These are phyloP conservation scores for Neoascia interrupta DNA, from an alignment of 2,888 invertebrate species.

Conservation along the genomic window DNA sequence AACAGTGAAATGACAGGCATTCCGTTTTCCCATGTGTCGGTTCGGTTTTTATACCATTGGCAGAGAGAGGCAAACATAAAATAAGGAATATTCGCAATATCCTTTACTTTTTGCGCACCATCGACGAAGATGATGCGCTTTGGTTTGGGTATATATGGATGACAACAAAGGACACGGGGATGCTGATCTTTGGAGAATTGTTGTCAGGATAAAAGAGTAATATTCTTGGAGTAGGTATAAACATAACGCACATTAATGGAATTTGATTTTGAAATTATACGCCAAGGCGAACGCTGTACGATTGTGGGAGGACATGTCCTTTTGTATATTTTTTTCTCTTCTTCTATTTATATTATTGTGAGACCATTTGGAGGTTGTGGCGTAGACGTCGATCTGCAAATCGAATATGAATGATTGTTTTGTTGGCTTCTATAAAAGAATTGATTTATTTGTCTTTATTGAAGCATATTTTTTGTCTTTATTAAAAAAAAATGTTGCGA, in stretches of 20 bases:
- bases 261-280: conserved; percentile 49
- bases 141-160: conserved; percentile 22
- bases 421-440: too few relatives aligned
- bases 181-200: conserved; percentile 64
- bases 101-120: too few relatives aligned
- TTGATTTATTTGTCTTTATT: too few relatives aligned
- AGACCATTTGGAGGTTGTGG: too few relatives aligned
- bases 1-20: conserved; percentile 67
- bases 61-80: conserved; percentile 1
- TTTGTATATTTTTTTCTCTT: too few relatives aligned
- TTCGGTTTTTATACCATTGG: conserved; percentile 20
- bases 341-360: too few relatives aligned
- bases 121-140: conserved; percentile 27
- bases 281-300: too few relatives aligned
- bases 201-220: conserved; percentile 59
- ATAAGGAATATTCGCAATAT: conserved; percentile 36
- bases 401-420: too few relatives aligned
- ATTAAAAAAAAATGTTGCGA: too few relatives aligned
- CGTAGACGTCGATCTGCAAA: too few relatives aligned
- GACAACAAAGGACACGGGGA: conserved; percentile 50
- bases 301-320: too few relatives aligned
- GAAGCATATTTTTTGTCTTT: too few relatives aligned
- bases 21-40: conserved; percentile 59
- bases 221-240: conserved; percentile 46
- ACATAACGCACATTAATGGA: conserved; percentile 53